Conservation (phyloP, 2,888 invertebrate genomes). For the Apocheima hispidaria region DNA sequence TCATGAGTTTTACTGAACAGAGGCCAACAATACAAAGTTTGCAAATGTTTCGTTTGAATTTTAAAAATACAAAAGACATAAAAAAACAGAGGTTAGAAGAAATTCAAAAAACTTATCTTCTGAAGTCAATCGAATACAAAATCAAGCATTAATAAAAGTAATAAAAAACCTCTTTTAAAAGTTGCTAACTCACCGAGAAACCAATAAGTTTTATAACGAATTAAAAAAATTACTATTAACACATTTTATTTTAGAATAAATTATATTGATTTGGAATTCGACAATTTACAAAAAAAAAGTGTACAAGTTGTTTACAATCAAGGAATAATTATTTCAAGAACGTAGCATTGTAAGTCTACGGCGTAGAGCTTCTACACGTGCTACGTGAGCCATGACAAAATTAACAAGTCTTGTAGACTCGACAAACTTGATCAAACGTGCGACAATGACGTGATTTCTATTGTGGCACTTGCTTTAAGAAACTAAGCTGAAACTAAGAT, state of each 20-base stretch:
- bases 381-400: background rate
- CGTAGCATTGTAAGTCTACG: background rate
- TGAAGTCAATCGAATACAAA: background rate
- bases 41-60: no score
- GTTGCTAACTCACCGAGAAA: conserved; percentile 1
- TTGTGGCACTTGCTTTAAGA: no score
- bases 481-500: no score
- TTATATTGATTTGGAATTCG: background rate
- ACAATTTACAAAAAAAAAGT: conserved; percentile 1
- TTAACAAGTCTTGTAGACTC: background rate
- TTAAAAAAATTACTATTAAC: background rate
- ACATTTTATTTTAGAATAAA: background rate
- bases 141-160: conserved; percentile 5
- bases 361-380: conserved; percentile 4
- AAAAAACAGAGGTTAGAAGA: background rate
- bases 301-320: background rate
- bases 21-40: no score
- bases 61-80: no score
- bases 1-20: no score
- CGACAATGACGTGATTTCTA: no score
- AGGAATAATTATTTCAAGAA: background rate
- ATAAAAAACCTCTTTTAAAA: background rate
- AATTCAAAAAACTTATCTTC: background rate
- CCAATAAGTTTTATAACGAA: no score
- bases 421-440: no score